Percentiles rank a stretch among this genome's conserved stretches.
These are phyloP conservation scores for Bombus turneri DNA, from an alignment of 1,140 invertebrate species.

Conservation along the genomic window DNA sequence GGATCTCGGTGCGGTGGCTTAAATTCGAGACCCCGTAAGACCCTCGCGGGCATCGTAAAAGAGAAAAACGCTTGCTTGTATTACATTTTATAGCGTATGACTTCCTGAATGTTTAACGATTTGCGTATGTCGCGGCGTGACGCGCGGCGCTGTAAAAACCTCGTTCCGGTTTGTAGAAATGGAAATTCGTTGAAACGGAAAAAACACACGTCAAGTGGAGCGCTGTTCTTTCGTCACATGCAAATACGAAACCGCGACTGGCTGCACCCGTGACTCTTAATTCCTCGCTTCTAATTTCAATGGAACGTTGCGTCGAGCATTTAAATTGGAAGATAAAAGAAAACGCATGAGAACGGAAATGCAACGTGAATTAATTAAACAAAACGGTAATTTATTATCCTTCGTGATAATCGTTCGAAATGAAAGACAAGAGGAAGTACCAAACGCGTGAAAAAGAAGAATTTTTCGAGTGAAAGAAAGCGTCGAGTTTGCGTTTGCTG, in stretches of 20 bases:
- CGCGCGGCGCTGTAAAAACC: conserved; percentile 8
- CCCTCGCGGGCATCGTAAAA: conserved; percentile 50
- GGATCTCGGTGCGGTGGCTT: conserved; percentile 2
- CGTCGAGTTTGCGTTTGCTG: conserved; percentile 41
- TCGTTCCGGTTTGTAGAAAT: background rate
- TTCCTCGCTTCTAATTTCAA: background rate
- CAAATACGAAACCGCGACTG: background rate
- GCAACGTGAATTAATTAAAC: background rate
- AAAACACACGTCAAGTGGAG: background rate
- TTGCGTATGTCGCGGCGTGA: conserved; percentile 9
- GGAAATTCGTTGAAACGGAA: conserved; percentile 26
- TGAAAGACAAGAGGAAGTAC: background rate
- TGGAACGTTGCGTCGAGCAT: background rate
- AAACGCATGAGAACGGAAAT: background rate
- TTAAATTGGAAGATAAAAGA: background rate
- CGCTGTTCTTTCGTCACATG: background rate
- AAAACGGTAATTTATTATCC: background rate
- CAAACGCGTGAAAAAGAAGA: background rate
- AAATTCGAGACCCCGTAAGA: conserved; percentile 28
- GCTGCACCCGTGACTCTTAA: background rate
- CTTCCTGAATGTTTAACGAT: conserved; percentile 62
- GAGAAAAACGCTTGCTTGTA: conserved; percentile 46
- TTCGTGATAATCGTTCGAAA: background rate
- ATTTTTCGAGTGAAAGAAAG: conserved; percentile 8
- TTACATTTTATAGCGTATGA: conserved; percentile 53